Conservation (phyloP, 2,113 vertebrate species). For the Galemys pyrenaicus region DNA sequence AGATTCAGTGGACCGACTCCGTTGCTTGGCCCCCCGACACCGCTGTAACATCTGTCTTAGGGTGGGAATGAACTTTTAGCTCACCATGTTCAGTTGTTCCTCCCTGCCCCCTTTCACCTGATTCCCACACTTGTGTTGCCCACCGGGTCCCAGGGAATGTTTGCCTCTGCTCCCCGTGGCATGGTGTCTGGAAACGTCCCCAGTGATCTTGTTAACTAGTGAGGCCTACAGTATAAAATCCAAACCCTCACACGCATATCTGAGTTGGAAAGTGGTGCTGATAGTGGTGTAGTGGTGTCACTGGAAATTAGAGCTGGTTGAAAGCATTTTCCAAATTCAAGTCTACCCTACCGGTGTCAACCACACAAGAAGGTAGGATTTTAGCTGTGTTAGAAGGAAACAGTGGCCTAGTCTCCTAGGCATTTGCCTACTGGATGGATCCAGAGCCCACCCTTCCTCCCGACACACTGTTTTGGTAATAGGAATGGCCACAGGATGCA, state of each 20-base stretch:
- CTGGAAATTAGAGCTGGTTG: not conserved
- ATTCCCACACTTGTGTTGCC: not conserved
- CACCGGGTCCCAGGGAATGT: not conserved
- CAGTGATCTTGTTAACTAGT: not conserved
- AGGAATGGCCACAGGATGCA: not conserved
- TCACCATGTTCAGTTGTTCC: not conserved
- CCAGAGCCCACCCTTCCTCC: not conserved
- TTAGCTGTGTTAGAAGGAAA: slow-evolving; percentile 2
- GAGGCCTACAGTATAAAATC: not conserved
- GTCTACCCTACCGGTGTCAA: not conserved
- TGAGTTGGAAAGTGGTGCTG: not conserved
- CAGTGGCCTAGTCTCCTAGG: not conserved
- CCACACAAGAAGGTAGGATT: not conserved
- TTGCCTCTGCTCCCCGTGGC: not conserved
- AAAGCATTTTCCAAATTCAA: not conserved
- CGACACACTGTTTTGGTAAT: not conserved
- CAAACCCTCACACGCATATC: not conserved
- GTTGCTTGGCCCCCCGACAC: not conserved
- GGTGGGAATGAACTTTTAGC: not conserved
- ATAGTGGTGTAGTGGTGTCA: not conserved
- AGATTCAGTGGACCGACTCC: not conserved
- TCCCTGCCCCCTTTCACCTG: not conserved
- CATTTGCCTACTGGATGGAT: not conserved
- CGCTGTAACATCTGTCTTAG: not conserved
- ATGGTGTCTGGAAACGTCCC: not conserved